A percentile compares a stretch with the other conserved stretches of the same genome.
Evolutionary conservation across 2,888 invertebrate species (phyloP).

Genomic region (Drosophila conformis): DNA sequence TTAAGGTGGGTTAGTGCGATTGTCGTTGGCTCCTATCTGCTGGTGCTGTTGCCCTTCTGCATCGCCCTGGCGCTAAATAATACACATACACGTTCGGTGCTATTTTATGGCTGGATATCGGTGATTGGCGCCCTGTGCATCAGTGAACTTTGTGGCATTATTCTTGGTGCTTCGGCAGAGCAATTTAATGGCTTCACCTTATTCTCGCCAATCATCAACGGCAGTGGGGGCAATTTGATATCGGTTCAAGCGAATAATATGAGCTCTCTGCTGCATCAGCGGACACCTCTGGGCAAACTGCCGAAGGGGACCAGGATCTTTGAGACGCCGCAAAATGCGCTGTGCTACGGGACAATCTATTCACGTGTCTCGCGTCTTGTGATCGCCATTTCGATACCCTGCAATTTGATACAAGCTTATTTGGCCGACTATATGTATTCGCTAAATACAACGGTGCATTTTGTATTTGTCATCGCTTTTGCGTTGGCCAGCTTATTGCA

Average conservation of each 20-base stretch:
- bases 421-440: slow-evolving; percentile 37
- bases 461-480: slow-evolving; percentile 25
- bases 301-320: slow-evolving; percentile 31
- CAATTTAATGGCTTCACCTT: slow-evolving; percentile 39
- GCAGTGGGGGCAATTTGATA: slow-evolving; percentile 34
- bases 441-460: slow-evolving; percentile 1
- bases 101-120: slow-evolving; percentile 43
- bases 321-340: slow-evolving; percentile 24
- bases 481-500: slow-evolving; percentile 35
- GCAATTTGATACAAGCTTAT: slow-evolving; percentile 21
- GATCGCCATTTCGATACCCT: slow-evolving; percentile 41
- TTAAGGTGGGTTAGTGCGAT: slow-evolving; percentile 22
- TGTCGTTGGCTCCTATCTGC: slow-evolving; percentile 25
- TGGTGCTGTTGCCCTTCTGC: slow-evolving; percentile 41
- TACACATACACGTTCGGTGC: slow-evolving; percentile 21
- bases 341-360: slow-evolving; percentile 41
- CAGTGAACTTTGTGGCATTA: slow-evolving; percentile 35
- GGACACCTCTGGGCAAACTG: slow-evolving; percentile 23
- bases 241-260: slow-evolving; percentile 40
- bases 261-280: slow-evolving; percentile 40
- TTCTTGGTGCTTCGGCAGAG: slow-evolving; percentile 27
- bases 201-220: slow-evolving; percentile 41
- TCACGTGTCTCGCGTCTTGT: slow-evolving; percentile 42
- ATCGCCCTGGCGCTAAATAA: slow-evolving; percentile 32
- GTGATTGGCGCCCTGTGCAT: slow-evolving; percentile 44